phyloP scores from a whole-genome alignment of 2,888 invertebrate species.

The Dynastes grantii region DNA sequence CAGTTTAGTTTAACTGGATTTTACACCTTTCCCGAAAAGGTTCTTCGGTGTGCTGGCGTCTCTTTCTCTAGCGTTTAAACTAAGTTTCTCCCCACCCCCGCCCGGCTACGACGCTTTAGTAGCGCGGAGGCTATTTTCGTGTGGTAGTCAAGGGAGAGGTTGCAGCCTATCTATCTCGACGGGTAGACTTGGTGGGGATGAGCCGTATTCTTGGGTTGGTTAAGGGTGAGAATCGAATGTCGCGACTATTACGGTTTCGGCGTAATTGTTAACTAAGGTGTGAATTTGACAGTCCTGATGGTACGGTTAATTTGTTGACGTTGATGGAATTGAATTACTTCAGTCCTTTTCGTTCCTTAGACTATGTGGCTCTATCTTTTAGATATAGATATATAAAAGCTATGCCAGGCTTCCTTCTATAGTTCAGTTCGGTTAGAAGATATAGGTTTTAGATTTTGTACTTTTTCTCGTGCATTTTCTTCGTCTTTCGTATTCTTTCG shows the following conservation, averaged over 20 bases:
- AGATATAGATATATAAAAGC: neutral
- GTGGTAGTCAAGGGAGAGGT: slow-evolving; percentile 29
- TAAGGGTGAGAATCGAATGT: slow-evolving; percentile 38
- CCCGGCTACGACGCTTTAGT: neutral
- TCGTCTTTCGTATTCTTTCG: no score
- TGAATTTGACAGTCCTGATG: slow-evolving; percentile 58
- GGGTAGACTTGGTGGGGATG: slow-evolving; percentile 5
- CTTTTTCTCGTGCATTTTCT: no score
- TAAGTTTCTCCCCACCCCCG: slow-evolving; percentile 37
- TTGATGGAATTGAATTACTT: slow-evolving; percentile 52
- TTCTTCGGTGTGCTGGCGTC: neutral
- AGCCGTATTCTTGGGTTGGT: slow-evolving; percentile 53
- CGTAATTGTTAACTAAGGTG: slow-evolving; percentile 59
- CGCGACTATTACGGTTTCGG: slow-evolving; percentile 54
- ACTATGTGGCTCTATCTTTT: neutral
- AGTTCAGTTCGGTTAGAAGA: no score
- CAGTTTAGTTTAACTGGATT: slow-evolving; percentile 65
- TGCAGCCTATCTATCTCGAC: slow-evolving; percentile 36
- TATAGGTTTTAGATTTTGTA: no score
- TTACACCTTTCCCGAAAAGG: slow-evolving; percentile 35
- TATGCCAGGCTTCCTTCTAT: no score
- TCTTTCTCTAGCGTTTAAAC: slow-evolving; percentile 1
- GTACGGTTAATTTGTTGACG: slow-evolving; percentile 56
- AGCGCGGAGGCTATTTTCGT: slow-evolving; percentile 27
- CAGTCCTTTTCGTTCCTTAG: slow-evolving; percentile 33